phyloP scores from a whole-genome alignment of 2,113 vertebrate species.

The Pelvicachromis taeniatus region DNA sequence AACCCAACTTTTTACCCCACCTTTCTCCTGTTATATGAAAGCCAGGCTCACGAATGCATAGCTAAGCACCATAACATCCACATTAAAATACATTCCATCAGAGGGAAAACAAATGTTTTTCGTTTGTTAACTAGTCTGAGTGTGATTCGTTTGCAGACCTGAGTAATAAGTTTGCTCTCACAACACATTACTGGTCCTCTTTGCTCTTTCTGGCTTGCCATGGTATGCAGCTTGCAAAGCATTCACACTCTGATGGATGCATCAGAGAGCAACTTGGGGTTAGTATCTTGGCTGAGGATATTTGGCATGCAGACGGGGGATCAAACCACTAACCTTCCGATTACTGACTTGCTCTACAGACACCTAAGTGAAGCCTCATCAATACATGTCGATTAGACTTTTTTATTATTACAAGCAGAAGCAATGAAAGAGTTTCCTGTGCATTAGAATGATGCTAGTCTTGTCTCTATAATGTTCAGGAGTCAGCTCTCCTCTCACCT shows the following conservation, averaged over 20 bases:
- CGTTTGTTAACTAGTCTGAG: background rate
- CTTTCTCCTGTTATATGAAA: background rate
- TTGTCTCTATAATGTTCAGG: background rate
- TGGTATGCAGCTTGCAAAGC: background rate
- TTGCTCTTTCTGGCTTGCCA: background rate
- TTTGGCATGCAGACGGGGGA: background rate
- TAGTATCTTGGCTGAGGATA: no score
- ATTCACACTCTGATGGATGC: background rate
- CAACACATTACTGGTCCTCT: background rate
- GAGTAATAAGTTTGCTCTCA: background rate
- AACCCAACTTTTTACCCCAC: background rate
- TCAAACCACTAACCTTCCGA: background rate
- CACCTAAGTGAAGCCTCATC: background rate
- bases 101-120: background rate
- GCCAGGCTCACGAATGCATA: background rate
- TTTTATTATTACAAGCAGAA: background rate
- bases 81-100: background rate
- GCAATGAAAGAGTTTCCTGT: background rate
- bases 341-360: background rate
- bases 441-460: background rate
- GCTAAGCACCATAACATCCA: background rate
- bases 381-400: background rate
- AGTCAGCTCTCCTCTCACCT: constrained; percentile 36
- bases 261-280: background rate
- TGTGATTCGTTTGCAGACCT: background rate